Base-by-base conservation (phyloP, 1,140 invertebrate genomes). In the Ceratoteleas bidentatus region DNA sequence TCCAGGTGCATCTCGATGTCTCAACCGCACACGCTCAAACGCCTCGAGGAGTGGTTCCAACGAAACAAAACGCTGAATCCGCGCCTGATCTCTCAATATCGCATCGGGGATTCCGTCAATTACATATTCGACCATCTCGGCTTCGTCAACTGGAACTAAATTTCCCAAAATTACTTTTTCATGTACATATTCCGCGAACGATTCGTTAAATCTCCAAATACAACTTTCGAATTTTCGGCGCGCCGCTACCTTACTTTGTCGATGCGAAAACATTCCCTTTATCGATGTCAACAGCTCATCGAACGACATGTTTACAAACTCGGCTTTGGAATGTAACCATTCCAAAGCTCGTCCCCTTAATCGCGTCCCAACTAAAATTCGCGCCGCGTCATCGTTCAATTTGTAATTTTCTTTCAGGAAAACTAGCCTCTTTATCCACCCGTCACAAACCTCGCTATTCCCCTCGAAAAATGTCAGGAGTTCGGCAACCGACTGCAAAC, bases 371-470 rank as follows among this genome's bases (percentile, higher is more conserved):
- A 66, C 4, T 33, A 66, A 32, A 36, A 66, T 45, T 40, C 43
- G 40, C 13, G 32, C 8, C 50, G 16, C 10, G 6, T 58, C 38
- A n/a, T 69, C 36, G 13, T 52, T 47, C 16, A 69, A 33, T 24
- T n/a, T 32, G 38, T 69, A 69, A 11, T 24, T 32, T 8, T 38
- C 15, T 58, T 15, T 58, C 0, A 69, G 11, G 43, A 58, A 58
- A 36, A 15, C 36, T 40, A 69, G 50, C 33, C 45, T 33, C 13
- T 52, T 58, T 24, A 66, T 45, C 62, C 66, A 64, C 43, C 14
- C 14, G 15, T 52, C 61, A 47, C 47, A 64, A 2, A 9, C 7
- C 2, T 47, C 49, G 6, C 47, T 33, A 13, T 24, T 38, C 36
- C 61, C 49, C 7, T 52, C 49, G 38, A 38, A 64, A 11, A 38